Percentiles rank a stretch among this genome's conserved stretches.
phyloP scores from a whole-genome alignment of 23 tunicate species.

The Ciona savignyi region DNA sequence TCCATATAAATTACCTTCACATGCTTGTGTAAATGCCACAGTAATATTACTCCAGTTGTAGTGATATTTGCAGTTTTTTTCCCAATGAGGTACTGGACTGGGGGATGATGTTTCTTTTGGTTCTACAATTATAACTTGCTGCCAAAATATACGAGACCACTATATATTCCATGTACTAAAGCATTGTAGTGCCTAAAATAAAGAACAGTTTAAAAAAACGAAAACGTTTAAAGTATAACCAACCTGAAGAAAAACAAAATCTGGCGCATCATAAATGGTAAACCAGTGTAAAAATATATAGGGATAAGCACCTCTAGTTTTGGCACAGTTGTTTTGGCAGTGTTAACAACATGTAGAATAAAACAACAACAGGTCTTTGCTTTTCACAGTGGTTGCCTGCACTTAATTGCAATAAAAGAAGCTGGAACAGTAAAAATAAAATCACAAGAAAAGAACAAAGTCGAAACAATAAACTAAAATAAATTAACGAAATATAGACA shows the following conservation, averaged over 20 bases:
- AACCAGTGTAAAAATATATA: too few relatives aligned
- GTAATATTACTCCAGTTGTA: slow-evolving; percentile 93
- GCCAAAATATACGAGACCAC: not conserved
- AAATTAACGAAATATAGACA: not conserved
- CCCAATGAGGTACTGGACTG: slow-evolving; percentile 74
- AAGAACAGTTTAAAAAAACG: too few relatives aligned
- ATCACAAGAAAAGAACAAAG: not conserved
- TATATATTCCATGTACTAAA: not conserved
- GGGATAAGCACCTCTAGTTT: too few relatives aligned
- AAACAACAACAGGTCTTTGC: too few relatives aligned
- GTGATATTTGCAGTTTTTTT: slow-evolving; percentile 21
- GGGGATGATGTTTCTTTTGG: slow-evolving; percentile 52
- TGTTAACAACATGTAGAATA: too few relatives aligned
- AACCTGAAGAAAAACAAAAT: too few relatives aligned
- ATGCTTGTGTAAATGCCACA: slow-evolving; percentile 45
- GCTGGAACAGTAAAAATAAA: not conserved
- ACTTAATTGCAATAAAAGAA: not conserved
- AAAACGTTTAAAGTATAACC: too few relatives aligned
- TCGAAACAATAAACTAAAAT: too few relatives aligned
- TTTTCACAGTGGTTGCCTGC: slow-evolving; percentile 1
- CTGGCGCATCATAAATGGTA: too few relatives aligned
- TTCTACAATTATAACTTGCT: too few relatives aligned
- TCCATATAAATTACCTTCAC: slow-evolving; percentile 57
- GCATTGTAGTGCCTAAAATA: too few relatives aligned
- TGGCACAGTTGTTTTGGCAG: too few relatives aligned